phyloP scores from a whole-genome alignment of 1,140 invertebrate genomes.

The Camponotus pennsylvanicus region DNA sequence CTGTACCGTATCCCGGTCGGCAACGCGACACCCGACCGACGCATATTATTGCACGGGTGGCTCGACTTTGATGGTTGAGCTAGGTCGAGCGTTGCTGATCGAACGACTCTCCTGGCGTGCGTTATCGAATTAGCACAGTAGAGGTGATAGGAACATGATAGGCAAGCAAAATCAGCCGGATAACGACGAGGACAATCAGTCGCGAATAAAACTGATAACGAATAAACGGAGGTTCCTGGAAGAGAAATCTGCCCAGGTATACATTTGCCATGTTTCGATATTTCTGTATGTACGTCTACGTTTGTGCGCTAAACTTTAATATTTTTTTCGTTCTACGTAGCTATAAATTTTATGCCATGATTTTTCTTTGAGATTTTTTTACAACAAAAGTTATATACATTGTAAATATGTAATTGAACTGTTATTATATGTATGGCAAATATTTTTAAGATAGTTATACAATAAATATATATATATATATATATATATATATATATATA shows the following conservation, averaged over 20 bases:
- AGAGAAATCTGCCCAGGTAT: slow-evolving; percentile 76
- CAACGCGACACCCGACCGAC: no score
- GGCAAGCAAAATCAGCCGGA: slow-evolving; percentile 75
- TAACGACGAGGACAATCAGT: slow-evolving; percentile 71
- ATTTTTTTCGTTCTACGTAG: background rate
- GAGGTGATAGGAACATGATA: slow-evolving; percentile 73
- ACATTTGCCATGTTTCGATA: slow-evolving; percentile 16
- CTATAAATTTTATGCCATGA: background rate
- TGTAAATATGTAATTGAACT: no score
- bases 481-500: no score
- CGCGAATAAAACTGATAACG: slow-evolving; percentile 79
- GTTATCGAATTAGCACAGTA: background rate
- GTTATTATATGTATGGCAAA: no score
- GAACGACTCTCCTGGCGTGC: background rate
- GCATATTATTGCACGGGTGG: no score
- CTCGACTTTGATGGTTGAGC: no score
- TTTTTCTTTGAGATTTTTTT: no score
- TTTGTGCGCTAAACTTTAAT: background rate
- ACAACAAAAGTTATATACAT: no score
- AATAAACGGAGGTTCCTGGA: slow-evolving; percentile 80
- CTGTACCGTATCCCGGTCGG: background rate
- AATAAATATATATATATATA: no score
- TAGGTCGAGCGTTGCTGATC: background rate
- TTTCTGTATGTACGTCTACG: background rate
- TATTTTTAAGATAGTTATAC: no score